A percentile compares a stretch with the other conserved stretches of the same genome.
phyloP scores from a whole-genome alignment of 2,113 vertebrate species.

The Amblyopsis rosae region DNA sequence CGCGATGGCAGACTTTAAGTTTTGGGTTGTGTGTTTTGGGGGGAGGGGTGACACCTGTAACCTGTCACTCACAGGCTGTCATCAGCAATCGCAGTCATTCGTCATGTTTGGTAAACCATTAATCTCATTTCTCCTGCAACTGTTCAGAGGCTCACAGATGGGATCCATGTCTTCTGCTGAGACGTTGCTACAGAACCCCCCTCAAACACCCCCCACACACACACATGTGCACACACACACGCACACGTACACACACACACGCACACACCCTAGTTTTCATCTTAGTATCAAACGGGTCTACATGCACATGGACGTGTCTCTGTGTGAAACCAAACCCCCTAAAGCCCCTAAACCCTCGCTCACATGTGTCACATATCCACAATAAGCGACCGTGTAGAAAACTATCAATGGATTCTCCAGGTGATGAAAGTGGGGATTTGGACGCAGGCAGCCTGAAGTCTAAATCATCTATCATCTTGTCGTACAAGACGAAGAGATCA shows the following conservation, averaged over 20 bases:
- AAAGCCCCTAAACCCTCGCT: constrained; percentile 16
- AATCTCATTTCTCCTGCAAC: constrained; percentile 71
- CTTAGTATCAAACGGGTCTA: constrained; percentile 18
- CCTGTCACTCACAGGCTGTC: constrained; percentile 78
- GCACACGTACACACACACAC: constrained; percentile 9
- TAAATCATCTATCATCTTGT: constrained; percentile 67
- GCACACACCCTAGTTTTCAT: constrained; percentile 26
- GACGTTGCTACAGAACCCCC: neutral
- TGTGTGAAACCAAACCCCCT: constrained; percentile 47
- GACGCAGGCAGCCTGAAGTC: constrained; percentile 44
- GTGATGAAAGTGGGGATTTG: constrained; percentile 59
- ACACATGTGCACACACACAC: neutral
- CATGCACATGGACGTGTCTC: constrained; percentile 40
- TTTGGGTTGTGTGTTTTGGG: constrained; percentile 26
- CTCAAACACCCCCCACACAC: constrained; percentile 5
- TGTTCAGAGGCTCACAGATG: constrained; percentile 54
- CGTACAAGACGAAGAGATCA: constrained; percentile 62
- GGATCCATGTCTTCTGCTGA: constrained; percentile 33
- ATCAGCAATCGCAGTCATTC: constrained; percentile 70
- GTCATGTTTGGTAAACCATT: constrained; percentile 78
- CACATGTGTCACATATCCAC: constrained; percentile 7
- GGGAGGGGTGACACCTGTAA: constrained; percentile 73
- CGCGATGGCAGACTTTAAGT: constrained; percentile 15
- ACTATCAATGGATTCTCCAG: constrained; percentile 45
- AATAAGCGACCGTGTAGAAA: constrained; percentile 44